These are phyloP conservation scores for Xylota segnis DNA, from an alignment of 2,888 invertebrate genomes.

Conservation along the genomic window DNA sequence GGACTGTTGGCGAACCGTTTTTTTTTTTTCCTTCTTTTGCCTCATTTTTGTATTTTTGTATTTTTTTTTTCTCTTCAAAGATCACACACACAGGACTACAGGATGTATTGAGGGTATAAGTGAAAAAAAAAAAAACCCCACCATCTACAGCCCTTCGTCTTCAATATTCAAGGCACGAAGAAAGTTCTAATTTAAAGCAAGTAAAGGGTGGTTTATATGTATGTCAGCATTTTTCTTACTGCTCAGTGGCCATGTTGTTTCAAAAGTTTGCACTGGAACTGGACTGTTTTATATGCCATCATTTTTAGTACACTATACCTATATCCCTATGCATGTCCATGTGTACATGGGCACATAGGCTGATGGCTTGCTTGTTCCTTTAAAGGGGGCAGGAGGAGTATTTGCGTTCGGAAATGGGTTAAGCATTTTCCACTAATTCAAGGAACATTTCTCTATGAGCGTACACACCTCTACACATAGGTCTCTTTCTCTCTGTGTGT, in stretches of 20 bases:
- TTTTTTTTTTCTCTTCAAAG: constrained; percentile 61
- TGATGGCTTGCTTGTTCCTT: constrained; percentile 61
- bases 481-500: too few relatives aligned
- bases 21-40: constrained; percentile 35
- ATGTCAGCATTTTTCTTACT: constrained; percentile 77
- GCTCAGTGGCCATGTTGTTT: constrained; percentile 75
- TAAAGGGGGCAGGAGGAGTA: constrained; percentile 62
- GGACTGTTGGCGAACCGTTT: constrained; percentile 70
- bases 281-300: constrained; percentile 76
- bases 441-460: constrained; percentile 63
- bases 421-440: constrained; percentile 76
- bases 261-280: constrained; percentile 75
- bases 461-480: constrained; percentile 32
- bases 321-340: constrained; percentile 50
- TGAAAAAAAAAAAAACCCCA: constrained; percentile 78
- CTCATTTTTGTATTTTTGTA: constrained; percentile 42
- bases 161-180: constrained; percentile 84
- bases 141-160: constrained; percentile 78
- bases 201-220: constrained; percentile 78
- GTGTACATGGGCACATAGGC: constrained; percentile 52
- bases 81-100: constrained; percentile 74
- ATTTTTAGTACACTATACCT: constrained; percentile 71
- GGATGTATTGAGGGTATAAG: constrained; percentile 71
- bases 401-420: constrained; percentile 77
- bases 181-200: constrained; percentile 84